phyloP scores from a whole-genome alignment of 2,888 invertebrate species.

The Nemotelus pantherinus region DNA sequence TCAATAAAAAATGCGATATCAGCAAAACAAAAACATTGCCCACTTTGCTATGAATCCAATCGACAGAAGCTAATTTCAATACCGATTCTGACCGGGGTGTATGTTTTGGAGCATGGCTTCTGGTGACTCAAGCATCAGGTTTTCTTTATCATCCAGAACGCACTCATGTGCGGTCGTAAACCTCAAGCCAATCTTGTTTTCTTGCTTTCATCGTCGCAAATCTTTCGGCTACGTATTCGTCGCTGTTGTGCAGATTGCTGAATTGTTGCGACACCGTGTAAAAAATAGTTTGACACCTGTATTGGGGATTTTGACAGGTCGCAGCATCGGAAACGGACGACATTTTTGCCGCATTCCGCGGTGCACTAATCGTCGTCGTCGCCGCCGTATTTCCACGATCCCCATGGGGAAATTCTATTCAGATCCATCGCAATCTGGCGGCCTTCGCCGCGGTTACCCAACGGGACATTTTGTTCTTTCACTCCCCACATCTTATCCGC shows the following conservation, averaged over 20 bases:
- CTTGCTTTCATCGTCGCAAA: neutral
- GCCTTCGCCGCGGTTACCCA: slow-evolving; percentile 29
- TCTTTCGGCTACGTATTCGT: neutral
- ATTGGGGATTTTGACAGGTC: slow-evolving; percentile 20
- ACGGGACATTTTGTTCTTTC: slow-evolving; percentile 40
- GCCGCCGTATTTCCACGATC: neutral
- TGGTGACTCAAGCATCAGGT: neutral
- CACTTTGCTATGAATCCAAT: neutral
- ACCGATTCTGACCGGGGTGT: neutral
- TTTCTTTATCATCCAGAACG: slow-evolving; percentile 29
- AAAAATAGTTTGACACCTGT: too few species aligned
- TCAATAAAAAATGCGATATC: neutral
- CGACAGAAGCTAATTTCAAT: slow-evolving; percentile 10
- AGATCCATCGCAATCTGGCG: slow-evolving; percentile 25
- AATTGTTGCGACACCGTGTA: too few species aligned
- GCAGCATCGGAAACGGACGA: slow-evolving; percentile 7
- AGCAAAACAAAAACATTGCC: slow-evolving; percentile 22
- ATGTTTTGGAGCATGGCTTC: neutral
- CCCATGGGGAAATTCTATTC: slow-evolving; percentile 12
- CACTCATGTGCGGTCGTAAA: slow-evolving; percentile 36
- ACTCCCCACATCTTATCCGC: slow-evolving; percentile 14
- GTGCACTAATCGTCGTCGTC: neutral
- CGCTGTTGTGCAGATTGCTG: too few species aligned
- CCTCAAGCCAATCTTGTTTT: slow-evolving; percentile 30
- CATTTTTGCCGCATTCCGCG: slow-evolving; percentile 23